Base-by-base conservation (phyloP, 2,113 vertebrate species). In the Gymnarchus niloticus region DNA sequence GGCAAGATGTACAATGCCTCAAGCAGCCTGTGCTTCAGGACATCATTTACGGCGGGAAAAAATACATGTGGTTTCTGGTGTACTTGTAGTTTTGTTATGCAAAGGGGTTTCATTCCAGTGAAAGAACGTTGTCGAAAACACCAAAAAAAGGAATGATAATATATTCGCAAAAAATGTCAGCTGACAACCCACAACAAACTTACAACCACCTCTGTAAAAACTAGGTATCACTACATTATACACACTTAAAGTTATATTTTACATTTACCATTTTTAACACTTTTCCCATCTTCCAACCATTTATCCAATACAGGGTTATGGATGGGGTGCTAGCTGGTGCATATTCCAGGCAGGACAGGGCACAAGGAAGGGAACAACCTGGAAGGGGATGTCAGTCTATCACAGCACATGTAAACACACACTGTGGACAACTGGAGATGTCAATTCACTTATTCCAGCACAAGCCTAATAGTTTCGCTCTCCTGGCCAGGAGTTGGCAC, bases 161-260 rank as follows among this genome's bases (percentile, higher is more conserved):
- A 1, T 33, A 37, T 65, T 28, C 44, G 73, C 37, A 17, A 77
- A 10, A 77, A 77, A 77, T 23, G 59, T 25, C 59, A 14, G 59
- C 59, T 3, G 59, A 14, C 8, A 37, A 78, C 7, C 37, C 19
- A 46, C 17, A 48, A 37, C 19, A 7, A 77, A 46, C 73, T 77
- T 48, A n/a, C 73, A 77, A 48, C 21, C 44, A n/a, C 73, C 73
- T 23, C 44, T 41, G 73, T 77, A 77, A 77, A 77, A 77, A 69
- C 33, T 6, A 65, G 25, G 2, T 12, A 21, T 17, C 33, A 5
- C 41, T 6, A n/a, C n/a, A n/a, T n/a, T n/a, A n/a, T n/a, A 14
- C 52, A 54, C 14, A 54, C 52, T 54, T 6, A 14, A 54, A 54
- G 14, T 7, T 54, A 14, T 54, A 44, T 77, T 78, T 44, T 21